Base-by-base conservation (phyloP, 2,888 invertebrate species). In the Alloscopus bannaensis region DNA sequence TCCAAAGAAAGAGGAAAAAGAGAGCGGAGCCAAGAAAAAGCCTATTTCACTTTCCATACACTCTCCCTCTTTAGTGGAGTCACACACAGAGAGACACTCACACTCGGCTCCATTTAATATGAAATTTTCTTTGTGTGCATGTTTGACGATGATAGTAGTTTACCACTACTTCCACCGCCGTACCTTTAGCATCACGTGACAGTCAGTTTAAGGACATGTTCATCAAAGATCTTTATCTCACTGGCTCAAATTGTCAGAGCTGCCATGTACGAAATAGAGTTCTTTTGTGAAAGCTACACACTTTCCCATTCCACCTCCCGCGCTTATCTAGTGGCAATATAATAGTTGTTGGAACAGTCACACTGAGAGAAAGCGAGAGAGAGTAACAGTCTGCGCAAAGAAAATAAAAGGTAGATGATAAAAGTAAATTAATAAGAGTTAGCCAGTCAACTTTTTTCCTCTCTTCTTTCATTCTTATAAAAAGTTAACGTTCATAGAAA, bases 201-300 rank as follows among this genome's bases (percentile, higher is more conserved):
- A 65, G 73, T 65, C 72, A 72, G 45, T 73, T 73, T 73, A 57
- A 65, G 65, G 65, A 73, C 73, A 73, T 73, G 73, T 73, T 73
- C 73, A 73, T 73, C 73, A 73, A 65, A 73, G 73, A 73, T 73
- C 65, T 65, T 65, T 65, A 73, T 73, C 73, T 57, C 52, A 22
- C 29, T 57, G 57, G 65, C 65, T 65, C 65, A 73, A 65, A 73
- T 65, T 73, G 73, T 73, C 73, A 73, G 73, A 73, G 73, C 57
- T 65, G 64, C 73, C 65, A 65, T 29, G 64, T 45, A 65, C 29
- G 65, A 65, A 55, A 65, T 45, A 57, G 65, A 73, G 65, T 45
- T 73, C 73, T 65, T 40, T 73, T 73, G 65, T 73, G 55, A 62
- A 29, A 73, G 55, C 31, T 36, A 45, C 57, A n/a, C n/a, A n/a